Conservation (phyloP, 2,113 vertebrate genomes). For the Oncorhynchus kisutch region DNA sequence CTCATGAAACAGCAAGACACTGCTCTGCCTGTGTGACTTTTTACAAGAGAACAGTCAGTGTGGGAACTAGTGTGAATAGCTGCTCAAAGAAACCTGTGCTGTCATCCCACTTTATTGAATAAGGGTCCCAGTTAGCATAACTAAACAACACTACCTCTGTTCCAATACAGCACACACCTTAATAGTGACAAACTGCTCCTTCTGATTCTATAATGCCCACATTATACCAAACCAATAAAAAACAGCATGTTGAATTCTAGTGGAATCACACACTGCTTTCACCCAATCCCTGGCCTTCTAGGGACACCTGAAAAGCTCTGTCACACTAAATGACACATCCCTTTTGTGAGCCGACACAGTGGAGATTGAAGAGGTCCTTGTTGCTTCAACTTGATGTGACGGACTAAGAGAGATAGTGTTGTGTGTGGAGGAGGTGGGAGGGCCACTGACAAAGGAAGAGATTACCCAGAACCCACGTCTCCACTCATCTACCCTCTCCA, state of each 20-base stretch:
- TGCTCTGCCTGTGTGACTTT: background rate
- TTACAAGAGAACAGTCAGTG: background rate
- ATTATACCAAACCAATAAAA: no score
- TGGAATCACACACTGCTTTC: background rate
- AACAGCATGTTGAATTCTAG: background rate
- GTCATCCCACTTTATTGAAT: background rate
- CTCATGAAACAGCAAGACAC: constrained; percentile 5
- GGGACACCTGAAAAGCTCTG: background rate
- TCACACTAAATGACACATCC: background rate
- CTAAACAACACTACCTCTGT: background rate
- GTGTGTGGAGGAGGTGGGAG: background rate
- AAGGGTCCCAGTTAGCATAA: background rate
- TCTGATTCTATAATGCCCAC: no score
- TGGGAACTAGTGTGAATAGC: background rate
- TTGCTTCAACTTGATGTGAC: background rate
- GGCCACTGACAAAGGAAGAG: background rate
- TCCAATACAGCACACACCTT: background rate
- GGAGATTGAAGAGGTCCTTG: background rate
- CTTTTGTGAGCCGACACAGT: background rate
- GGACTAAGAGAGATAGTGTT: background rate
- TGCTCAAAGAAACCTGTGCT: background rate
- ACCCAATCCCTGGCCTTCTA: background rate
- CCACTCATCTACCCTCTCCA: background rate
- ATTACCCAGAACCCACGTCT: constrained; percentile 1
- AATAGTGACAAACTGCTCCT: no score